Percentiles rank a stretch among this genome's conserved stretches.
Evolutionary conservation across 1,140 invertebrate species (phyloP).

Genomic region (Cydia fagiglandana): DNA sequence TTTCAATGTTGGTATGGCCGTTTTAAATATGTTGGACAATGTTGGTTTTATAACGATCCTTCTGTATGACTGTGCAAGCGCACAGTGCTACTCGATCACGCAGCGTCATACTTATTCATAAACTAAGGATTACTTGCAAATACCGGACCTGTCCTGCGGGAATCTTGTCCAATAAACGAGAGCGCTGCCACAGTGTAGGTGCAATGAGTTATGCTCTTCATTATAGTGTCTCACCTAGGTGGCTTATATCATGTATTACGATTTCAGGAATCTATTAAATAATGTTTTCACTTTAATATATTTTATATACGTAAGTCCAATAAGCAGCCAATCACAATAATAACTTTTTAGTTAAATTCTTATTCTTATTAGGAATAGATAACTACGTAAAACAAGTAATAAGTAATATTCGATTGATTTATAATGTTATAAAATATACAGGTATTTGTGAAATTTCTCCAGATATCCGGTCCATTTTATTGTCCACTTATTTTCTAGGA

Average conservation of each 20-base stretch:
- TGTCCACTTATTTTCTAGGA: background rate
- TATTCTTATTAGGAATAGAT: too few species aligned
- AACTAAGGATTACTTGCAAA: slow-evolving; percentile 32
- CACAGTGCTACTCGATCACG: slow-evolving; percentile 22
- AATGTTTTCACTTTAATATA: too few species aligned
- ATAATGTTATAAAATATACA: too few species aligned
- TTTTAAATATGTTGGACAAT: background rate
- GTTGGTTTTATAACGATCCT: background rate
- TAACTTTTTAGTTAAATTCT: too few species aligned
- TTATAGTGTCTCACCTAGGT: background rate
- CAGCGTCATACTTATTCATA: slow-evolving; percentile 41
- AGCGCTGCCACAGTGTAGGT: background rate
- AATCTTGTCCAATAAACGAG: slow-evolving; percentile 35
- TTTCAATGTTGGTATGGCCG: background rate
- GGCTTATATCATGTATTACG: background rate
- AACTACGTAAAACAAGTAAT: background rate
- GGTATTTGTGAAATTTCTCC: background rate
- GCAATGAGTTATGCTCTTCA: slow-evolving; percentile 18
- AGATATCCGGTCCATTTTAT: background rate
- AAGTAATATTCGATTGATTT: too few species aligned
- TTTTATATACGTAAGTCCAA: too few species aligned
- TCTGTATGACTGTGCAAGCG: background rate
- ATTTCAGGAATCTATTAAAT: background rate
- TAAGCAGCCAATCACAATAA: too few species aligned
- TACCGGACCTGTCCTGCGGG: slow-evolving; percentile 34